These are phyloP conservation scores for Stenotaenia linearis DNA, from an alignment of 2,888 invertebrate genomes.

Conservation along the genomic window DNA sequence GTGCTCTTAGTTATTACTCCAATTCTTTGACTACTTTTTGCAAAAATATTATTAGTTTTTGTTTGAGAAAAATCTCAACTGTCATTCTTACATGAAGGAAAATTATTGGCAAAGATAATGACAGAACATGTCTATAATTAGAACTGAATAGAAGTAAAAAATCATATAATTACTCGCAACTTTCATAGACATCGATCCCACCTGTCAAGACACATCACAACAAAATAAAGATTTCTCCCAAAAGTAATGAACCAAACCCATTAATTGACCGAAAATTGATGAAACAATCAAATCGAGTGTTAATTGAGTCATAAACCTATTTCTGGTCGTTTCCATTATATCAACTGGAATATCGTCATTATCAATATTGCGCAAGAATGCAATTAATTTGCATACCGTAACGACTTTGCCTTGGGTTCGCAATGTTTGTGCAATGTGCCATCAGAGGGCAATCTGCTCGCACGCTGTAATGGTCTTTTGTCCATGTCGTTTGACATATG, in stretches of 20 bases:
- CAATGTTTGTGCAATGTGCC: background rate
- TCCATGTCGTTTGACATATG: background rate
- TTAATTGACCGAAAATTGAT: background rate
- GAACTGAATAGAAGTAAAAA: no score
- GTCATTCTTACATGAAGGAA: no score
- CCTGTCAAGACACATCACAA: no score
- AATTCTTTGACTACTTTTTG: no score
- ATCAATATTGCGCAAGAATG: background rate
- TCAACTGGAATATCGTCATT: background rate
- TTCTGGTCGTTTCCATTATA: background rate
- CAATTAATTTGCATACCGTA: background rate
- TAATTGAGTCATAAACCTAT: background rate
- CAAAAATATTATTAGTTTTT: no score
- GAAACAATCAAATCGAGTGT: background rate
- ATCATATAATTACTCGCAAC: no score
- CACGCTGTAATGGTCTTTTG: background rate
- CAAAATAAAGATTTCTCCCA: no score
- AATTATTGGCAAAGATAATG: no score
- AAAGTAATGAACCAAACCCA: background rate
- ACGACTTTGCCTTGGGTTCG: background rate
- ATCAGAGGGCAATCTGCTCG: background rate
- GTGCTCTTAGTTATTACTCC: no score
- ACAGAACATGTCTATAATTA: no score
- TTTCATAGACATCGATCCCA: no score
- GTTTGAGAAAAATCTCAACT: no score